A percentile compares a stretch with the other conserved stretches of the same genome.
Conservation (phyloP, 2,797 vertebrate genomes). For the Lutjanus campechanus region DNA sequence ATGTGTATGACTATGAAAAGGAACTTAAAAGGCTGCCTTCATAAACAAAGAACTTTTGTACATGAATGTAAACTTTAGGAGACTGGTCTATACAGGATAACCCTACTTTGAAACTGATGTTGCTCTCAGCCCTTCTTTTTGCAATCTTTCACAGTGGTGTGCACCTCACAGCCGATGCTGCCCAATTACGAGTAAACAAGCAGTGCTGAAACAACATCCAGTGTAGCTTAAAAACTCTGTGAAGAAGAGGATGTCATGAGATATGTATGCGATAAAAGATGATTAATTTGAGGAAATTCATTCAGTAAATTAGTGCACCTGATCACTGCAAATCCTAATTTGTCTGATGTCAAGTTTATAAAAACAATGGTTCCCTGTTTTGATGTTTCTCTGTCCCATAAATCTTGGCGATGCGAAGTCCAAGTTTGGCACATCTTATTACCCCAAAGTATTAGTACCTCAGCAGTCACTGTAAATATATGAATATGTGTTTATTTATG, state of each 20-base stretch:
- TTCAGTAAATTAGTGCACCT: not conserved
- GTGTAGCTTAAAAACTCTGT: not conserved
- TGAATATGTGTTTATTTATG: no score
- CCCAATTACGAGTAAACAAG: not conserved
- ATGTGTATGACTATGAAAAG: no score
- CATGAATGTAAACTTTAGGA: not conserved
- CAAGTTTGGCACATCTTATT: not conserved
- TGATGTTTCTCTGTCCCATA: not conserved
- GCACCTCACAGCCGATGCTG: not conserved
- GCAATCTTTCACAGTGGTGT: not conserved
- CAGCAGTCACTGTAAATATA: not conserved
- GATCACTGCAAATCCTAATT: not conserved
- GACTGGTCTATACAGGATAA: not conserved
- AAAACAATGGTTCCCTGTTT: not conserved
- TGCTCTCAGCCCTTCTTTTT: not conserved
- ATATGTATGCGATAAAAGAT: not conserved
- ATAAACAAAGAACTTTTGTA: no score
- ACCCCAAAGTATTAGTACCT: not conserved
- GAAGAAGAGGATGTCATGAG: not conserved
- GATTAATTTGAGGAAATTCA: not conserved
- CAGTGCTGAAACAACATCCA: not conserved
- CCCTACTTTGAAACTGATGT: not conserved
- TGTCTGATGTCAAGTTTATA: not conserved
- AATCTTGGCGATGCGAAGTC: not conserved
- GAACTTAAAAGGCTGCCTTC: no score